Evolutionary conservation across 2,113 vertebrate genomes (phyloP).

Genomic region (Nycticorax nycticorax): DNA sequence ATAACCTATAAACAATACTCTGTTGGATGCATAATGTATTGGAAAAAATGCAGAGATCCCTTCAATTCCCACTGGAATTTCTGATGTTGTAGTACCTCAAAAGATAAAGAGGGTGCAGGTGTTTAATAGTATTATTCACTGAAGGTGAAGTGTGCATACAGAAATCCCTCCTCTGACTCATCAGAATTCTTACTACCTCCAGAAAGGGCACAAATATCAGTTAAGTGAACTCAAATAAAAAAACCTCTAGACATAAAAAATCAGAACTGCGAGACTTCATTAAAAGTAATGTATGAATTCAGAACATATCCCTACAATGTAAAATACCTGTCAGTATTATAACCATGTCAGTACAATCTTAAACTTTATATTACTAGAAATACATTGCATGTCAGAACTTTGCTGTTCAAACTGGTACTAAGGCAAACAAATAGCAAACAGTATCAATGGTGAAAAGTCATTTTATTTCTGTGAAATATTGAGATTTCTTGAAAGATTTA

Average conservation of each 20-base stretch:
- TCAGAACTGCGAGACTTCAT: background rate
- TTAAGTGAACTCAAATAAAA: background rate
- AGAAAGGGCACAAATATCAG: background rate
- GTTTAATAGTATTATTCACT: background rate
- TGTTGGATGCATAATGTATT: background rate
- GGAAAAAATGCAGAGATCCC: background rate
- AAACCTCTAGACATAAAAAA: background rate
- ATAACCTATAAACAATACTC: background rate
- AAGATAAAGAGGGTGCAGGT: background rate
- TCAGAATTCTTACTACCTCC: background rate
- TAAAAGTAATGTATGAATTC: background rate
- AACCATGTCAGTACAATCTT: background rate
- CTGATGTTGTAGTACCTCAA: background rate
- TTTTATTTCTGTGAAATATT: background rate
- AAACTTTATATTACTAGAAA: background rate
- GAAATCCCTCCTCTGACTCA: background rate
- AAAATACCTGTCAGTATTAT: background rate
- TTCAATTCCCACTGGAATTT: background rate
- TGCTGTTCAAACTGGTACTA: background rate
- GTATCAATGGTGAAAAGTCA: background rate
- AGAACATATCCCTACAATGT: background rate
- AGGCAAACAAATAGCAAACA: background rate
- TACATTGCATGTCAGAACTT: background rate
- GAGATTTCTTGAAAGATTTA: background rate
- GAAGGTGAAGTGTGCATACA: background rate